A percentile compares a stretch with the other conserved stretches of the same genome.
phyloP scores from a whole-genome alignment of 2,113 vertebrate species.

The Scortum barcoo region DNA sequence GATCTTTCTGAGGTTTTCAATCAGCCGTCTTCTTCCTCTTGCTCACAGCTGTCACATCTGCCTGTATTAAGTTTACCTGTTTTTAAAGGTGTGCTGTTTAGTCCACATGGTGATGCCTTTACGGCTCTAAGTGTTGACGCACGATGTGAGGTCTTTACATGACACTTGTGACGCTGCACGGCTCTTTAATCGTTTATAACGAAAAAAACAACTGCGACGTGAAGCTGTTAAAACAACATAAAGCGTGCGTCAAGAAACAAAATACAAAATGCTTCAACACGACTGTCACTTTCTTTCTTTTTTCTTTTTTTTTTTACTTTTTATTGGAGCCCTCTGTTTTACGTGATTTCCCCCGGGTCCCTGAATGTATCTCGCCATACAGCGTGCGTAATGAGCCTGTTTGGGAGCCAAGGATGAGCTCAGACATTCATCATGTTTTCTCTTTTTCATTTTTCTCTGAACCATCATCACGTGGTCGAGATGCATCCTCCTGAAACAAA shows the following conservation, averaged over 20 bases:
- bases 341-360: conserved; percentile 16
- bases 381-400: conserved; percentile 31
- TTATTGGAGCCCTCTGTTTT: neutral
- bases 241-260: neutral
- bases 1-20: too few species aligned
- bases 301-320: too few species aligned
- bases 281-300: neutral
- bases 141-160: conserved; percentile 18
- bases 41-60: too few species aligned
- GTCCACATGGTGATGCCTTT: too few species aligned
- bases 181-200: neutral
- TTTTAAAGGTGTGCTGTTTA: too few species aligned
- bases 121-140: conserved; percentile 47
- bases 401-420: conserved; percentile 38
- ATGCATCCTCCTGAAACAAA: neutral
- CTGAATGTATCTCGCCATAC: conserved; percentile 27
- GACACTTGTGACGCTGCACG: conserved; percentile 15
- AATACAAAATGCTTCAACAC: neutral
- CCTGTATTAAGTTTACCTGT: too few species aligned
- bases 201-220: neutral
- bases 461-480: neutral
- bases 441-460: neutral
- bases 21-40: too few species aligned
- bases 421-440: conserved; percentile 3
- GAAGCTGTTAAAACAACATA: neutral